Evolutionary conservation across 1,140 invertebrate species (phyloP).

Genomic region (Pachypeltis micranthus): DNA sequence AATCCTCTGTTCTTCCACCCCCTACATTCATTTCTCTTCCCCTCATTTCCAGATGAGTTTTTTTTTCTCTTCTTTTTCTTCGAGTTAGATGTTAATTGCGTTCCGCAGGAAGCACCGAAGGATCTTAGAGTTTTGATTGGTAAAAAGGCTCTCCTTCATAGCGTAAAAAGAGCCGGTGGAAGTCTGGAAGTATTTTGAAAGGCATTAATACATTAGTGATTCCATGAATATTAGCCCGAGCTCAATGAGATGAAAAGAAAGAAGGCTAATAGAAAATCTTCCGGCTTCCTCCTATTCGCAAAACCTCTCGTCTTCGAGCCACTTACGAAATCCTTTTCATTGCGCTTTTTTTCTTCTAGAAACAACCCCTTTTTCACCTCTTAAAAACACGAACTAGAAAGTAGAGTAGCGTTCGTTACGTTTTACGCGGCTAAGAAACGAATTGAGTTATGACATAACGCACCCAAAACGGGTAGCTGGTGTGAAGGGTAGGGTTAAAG

Average conservation of each 20-base stretch:
- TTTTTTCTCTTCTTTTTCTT: neutral
- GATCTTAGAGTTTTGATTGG: slow-evolving; percentile 6
- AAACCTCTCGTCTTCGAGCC: too few relatives aligned
- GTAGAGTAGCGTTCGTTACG: too few relatives aligned
- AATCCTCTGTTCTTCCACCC: slow-evolving; percentile 3
- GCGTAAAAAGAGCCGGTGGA: neutral
- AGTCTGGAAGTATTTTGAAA: neutral
- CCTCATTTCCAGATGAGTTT: slow-evolving; percentile 6
- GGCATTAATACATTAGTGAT: slow-evolving; percentile 9
- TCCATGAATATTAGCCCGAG: slow-evolving; percentile 1
- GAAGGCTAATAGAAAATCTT: too few relatives aligned
- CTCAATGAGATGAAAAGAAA: neutral
- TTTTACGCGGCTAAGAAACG: too few relatives aligned
- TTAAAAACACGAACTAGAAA: too few relatives aligned
- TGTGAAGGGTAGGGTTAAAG: too few relatives aligned
- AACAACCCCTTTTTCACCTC: too few relatives aligned
- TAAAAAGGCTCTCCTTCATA: neutral
- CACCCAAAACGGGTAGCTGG: too few relatives aligned
- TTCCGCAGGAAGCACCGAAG: neutral
- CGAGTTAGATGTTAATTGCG: neutral
- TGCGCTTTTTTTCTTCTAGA: too few relatives aligned
- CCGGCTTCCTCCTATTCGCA: too few relatives aligned
- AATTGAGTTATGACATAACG: too few relatives aligned
- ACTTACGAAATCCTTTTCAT: too few relatives aligned
- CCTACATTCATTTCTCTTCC: neutral